phyloP scores from a whole-genome alignment of 2,113 vertebrate genomes.

The Ageneiosus marmoratus region DNA sequence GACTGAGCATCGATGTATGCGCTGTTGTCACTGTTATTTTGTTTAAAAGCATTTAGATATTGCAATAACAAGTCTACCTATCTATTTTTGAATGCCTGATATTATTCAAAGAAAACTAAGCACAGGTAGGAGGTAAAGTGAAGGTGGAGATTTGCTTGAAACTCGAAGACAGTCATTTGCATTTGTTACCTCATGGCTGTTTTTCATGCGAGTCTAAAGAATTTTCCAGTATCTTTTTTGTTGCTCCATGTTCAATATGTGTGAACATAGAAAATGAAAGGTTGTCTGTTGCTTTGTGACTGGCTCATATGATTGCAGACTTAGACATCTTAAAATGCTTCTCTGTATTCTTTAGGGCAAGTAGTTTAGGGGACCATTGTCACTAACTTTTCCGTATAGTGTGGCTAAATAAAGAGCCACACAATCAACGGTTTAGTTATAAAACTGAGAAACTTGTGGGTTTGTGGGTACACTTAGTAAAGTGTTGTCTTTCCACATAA shows the following conservation, averaged over 20 bases:
- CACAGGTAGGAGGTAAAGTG: background rate
- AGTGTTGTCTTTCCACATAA: conserved; percentile 20
- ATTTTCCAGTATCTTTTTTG: background rate
- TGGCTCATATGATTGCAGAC: background rate
- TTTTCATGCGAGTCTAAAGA: background rate
- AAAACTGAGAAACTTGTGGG: conserved; percentile 12
- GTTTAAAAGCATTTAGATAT: background rate
- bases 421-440: background rate
- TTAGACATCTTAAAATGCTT: background rate
- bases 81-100: background rate
- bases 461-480: background rate
- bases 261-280: background rate
- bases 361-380: background rate
- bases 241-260: background rate
- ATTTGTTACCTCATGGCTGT: background rate
- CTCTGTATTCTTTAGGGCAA: background rate
- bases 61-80: background rate
- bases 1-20: background rate
- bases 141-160: background rate
- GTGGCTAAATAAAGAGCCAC: background rate
- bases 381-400: background rate
- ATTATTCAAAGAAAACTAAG: background rate
- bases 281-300: background rate
- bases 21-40: background rate
- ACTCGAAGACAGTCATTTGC: background rate